Base-by-base conservation (phyloP, 2,888 invertebrate species). In the Camponotus fellah region DNA sequence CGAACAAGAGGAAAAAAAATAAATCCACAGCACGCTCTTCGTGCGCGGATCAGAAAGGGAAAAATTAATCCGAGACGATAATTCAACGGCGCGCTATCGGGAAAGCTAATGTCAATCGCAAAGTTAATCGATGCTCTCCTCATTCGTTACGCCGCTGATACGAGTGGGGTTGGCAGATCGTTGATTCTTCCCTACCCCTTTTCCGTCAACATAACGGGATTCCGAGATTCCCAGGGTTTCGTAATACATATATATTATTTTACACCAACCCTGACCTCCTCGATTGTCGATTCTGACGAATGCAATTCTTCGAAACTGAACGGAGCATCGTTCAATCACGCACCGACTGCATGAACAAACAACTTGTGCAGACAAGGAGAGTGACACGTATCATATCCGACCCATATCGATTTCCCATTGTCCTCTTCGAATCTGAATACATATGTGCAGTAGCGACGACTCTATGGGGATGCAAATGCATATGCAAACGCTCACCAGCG, bases 101-200 rank as follows among this genome's bases (percentile, higher is more conserved):
- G 86, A 85, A 88, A 86, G 86, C 87, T 90, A 91, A 92, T 89
- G 92, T 92, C 92, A 91, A 92, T 92, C 89, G 90, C 92, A 90
- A 91, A 91, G 89, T 92, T 92, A 93, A 91, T 93, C 92, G 92
- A 92, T 92, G 91, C 85, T 83, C 87, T 82, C 10, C 85, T 83
- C 85, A 77, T 85, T 79, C 83, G 74, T 66, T 85, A 87, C 86
- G 88, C 86, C 83, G 46, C 84, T 80, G 87, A 90, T 87, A 89
- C 87, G 89, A 81, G 89, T 91, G 92, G 84, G 86, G 84, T 88
- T 92, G 92, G 91, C 92, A 92, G 92, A 85, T 91, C 90, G 87
- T 90, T 88, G 91, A 85, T 89, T 87, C 75, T 53, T 53, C 8
- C 53, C n/a, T 8, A n/a, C 17, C 69, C 21, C 56, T n/a, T 26